A percentile compares a stretch with the other conserved stretches of the same genome.
phyloP scores from a whole-genome alignment of 2,888 invertebrate species.

The Stenoptilia bipunctidactyla region DNA sequence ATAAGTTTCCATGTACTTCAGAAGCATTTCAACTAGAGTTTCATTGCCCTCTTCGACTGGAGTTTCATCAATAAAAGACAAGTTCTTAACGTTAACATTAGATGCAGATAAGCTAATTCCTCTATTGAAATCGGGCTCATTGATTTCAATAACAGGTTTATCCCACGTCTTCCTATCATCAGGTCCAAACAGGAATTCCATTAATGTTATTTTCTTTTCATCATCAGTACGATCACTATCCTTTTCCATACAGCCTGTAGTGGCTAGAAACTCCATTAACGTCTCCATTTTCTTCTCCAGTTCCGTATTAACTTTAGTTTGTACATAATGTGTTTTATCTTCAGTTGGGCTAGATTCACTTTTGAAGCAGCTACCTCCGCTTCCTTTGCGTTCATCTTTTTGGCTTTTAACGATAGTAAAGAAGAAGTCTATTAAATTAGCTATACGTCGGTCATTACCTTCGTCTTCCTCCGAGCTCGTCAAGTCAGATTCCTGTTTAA shows the following conservation, averaged over 20 bases:
- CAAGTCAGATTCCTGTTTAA: slow-evolving; percentile 55
- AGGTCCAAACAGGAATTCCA: slow-evolving; percentile 60
- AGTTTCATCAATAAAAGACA: slow-evolving; percentile 58
- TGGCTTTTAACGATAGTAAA: slow-evolving; percentile 64
- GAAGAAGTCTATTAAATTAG: slow-evolving; percentile 62
- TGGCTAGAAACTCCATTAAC: slow-evolving; percentile 56
- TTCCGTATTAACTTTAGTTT: slow-evolving; percentile 45
- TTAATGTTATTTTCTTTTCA: slow-evolving; percentile 57
- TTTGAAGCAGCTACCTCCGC: slow-evolving; percentile 54
- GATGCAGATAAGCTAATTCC: slow-evolving; percentile 45
- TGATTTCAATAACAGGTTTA: slow-evolving; percentile 40
- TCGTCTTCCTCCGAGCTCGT: slow-evolving; percentile 50
- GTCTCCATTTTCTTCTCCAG: slow-evolving; percentile 65
- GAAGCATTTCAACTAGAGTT: slow-evolving; percentile 52
- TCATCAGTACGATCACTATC: slow-evolving; percentile 28
- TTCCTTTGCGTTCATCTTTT: slow-evolving; percentile 51
- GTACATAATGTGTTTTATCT: slow-evolving; percentile 30
- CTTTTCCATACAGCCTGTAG: slow-evolving; percentile 52
- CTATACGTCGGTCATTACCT: slow-evolving; percentile 49
- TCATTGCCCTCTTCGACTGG: slow-evolving; percentile 51
- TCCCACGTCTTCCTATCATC: slow-evolving; percentile 33
- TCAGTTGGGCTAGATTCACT: slow-evolving; percentile 47
- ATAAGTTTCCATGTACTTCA: slow-evolving; percentile 61
- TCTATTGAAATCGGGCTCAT: slow-evolving; percentile 25
- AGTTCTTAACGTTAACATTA: slow-evolving; percentile 44